These are phyloP conservation scores for Melitaea cinxia DNA, from an alignment of 1,140 invertebrate genomes.

Conservation along the genomic window DNA sequence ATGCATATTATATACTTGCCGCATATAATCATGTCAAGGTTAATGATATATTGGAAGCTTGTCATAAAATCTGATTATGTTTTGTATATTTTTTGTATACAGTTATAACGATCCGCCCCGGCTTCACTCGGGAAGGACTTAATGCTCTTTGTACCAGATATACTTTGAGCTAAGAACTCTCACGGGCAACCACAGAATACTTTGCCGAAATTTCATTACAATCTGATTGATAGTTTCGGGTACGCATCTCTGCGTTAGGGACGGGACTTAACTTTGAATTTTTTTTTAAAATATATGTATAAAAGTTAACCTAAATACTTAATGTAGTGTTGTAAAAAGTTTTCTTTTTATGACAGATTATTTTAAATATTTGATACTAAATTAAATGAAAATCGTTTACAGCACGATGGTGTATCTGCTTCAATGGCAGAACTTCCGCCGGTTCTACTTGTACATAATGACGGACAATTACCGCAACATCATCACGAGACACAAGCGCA, in stretches of 20 bases:
- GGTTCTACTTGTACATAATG: slow-evolving; percentile 95
- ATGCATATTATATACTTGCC: too few species aligned
- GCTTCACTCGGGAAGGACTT: too few species aligned
- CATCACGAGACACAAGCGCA: slow-evolving; percentile 89
- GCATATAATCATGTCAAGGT: background rate
- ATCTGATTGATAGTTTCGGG: too few species aligned
- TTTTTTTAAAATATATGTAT: too few species aligned
- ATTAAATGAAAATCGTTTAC: slow-evolving; percentile 35
- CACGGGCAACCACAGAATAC: too few species aligned
- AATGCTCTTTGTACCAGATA: too few species aligned
- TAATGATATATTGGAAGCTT: background rate
- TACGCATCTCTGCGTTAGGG: too few species aligned
- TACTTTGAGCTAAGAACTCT: too few species aligned
- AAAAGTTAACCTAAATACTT: too few species aligned
- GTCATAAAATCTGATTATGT: background rate
- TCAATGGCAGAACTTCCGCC: slow-evolving; percentile 93
- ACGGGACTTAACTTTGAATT: too few species aligned
- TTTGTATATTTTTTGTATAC: background rate
- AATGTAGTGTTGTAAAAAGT: background rate
- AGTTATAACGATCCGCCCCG: too few species aligned
- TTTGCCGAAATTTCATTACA: too few species aligned
- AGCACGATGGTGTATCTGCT: slow-evolving; percentile 90
- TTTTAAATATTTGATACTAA: background rate
- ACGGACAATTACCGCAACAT: slow-evolving; percentile 94
- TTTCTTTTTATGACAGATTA: background rate